Conservation (phyloP, 2,113 vertebrate species). For the Perca schrenkii region DNA sequence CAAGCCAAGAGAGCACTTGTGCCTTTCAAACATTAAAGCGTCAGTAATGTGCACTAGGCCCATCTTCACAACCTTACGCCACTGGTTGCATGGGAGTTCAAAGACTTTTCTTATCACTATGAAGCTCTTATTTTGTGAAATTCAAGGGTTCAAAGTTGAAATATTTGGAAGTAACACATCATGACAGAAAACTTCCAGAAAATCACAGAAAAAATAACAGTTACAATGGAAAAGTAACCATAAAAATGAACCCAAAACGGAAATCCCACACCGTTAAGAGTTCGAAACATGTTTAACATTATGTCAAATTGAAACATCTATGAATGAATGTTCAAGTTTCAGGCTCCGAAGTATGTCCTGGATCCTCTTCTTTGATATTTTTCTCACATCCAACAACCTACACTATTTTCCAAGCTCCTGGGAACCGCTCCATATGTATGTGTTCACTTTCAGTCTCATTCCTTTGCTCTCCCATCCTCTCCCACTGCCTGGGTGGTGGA, state of each 20-base stretch:
- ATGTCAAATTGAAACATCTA: neutral
- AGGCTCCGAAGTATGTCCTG: neutral
- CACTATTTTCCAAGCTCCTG: neutral
- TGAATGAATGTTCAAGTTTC: neutral
- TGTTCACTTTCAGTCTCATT: constrained; percentile 76
- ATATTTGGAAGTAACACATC: neutral
- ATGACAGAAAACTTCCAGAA: neutral
- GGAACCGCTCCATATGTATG: constrained; percentile 17
- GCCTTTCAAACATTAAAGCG: no score
- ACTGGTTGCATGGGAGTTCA: neutral
- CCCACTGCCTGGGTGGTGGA: constrained; percentile 94
- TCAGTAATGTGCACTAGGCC: no score
- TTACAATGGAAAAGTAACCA: neutral
- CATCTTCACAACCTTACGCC: no score
- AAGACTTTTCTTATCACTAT: neutral
- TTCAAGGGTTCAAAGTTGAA: neutral
- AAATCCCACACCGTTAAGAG: neutral
- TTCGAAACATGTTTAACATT: neutral
- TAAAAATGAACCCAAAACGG: neutral
- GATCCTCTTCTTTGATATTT: neutral
- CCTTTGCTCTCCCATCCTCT: constrained; percentile 54
- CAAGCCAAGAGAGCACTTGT: no score
- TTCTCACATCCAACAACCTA: neutral
- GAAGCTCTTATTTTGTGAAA: neutral
- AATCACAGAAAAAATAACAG: no score